Percentiles rank a stretch among this genome's conserved stretches.
These are phyloP conservation scores for Agriopis marginaria DNA, from an alignment of 2,888 invertebrate genomes.

Conservation along the genomic window DNA sequence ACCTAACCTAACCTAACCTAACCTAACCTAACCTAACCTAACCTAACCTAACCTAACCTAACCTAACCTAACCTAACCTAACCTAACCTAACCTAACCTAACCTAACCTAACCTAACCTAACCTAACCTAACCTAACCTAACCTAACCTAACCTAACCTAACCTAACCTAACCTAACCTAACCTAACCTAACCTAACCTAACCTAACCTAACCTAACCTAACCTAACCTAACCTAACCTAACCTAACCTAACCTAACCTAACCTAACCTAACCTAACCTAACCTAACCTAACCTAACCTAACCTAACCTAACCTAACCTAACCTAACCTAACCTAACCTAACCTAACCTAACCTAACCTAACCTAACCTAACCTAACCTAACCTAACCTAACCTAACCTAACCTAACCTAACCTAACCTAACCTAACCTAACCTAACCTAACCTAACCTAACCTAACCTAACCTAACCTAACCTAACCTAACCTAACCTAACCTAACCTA, in stretches of 20 bases:
- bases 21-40: constrained; percentile 31
- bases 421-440: constrained; percentile 13
- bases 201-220: constrained; percentile 35
- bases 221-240: constrained; percentile 41
- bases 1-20: constrained; percentile 31
- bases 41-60: constrained; percentile 27
- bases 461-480: constrained; percentile 16
- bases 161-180: constrained; percentile 38
- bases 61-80: constrained; percentile 29
- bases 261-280: constrained; percentile 26
- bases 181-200: constrained; percentile 42
- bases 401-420: constrained; percentile 15
- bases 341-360: constrained; percentile 16
- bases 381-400: constrained; percentile 13
- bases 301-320: constrained; percentile 29
- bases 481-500: constrained; percentile 16
- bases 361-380: constrained; percentile 21
- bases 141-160: constrained; percentile 32
- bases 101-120: constrained; percentile 30
- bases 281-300: constrained; percentile 28
- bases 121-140: constrained; percentile 39
- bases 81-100: constrained; percentile 30
- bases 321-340: constrained; percentile 27
- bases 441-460: constrained; percentile 17
- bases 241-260: constrained; percentile 23